Percentiles rank a stretch among this genome's conserved stretches.
Conservation (phyloP, 2,888 invertebrate species). For the Tanypteryx hageni region DNA sequence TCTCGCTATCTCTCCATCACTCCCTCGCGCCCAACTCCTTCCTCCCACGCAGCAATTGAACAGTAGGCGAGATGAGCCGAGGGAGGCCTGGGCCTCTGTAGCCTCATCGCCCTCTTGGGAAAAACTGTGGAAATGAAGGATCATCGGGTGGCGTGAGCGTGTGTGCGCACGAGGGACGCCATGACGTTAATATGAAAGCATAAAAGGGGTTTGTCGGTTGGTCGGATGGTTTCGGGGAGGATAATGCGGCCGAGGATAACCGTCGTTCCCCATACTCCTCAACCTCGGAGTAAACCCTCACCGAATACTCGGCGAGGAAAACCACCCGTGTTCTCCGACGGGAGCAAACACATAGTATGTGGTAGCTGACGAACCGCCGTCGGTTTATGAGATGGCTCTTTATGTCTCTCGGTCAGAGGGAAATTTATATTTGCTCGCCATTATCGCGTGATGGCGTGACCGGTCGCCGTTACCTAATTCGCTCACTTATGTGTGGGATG, state of each 20-base stretch:
- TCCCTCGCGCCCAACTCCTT: neutral
- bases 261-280: neutral
- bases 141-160: neutral
- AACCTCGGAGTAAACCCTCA: neutral
- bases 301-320: neutral
- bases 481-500: too few relatives aligned
- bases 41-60: neutral
- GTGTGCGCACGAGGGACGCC: too few relatives aligned
- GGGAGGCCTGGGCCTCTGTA: neutral
- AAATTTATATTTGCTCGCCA: too few relatives aligned
- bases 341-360: neutral
- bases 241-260: neutral
- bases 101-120: neutral
- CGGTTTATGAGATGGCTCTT: neutral
- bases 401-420: neutral
- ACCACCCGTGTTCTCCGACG: neutral
- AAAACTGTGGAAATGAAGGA: neutral
- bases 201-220: slow-evolving; percentile 8
- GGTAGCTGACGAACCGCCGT: neutral
- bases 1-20: neutral
- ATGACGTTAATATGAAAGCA: neutral
- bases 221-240: neutral
- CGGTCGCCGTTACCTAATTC: too few relatives aligned
- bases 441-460: too few relatives aligned
- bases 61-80: neutral